Percentiles rank a stretch among this genome's conserved stretches.
Conservation (phyloP, 2,797 vertebrate species). For the Urocyon cinereoargenteus region DNA sequence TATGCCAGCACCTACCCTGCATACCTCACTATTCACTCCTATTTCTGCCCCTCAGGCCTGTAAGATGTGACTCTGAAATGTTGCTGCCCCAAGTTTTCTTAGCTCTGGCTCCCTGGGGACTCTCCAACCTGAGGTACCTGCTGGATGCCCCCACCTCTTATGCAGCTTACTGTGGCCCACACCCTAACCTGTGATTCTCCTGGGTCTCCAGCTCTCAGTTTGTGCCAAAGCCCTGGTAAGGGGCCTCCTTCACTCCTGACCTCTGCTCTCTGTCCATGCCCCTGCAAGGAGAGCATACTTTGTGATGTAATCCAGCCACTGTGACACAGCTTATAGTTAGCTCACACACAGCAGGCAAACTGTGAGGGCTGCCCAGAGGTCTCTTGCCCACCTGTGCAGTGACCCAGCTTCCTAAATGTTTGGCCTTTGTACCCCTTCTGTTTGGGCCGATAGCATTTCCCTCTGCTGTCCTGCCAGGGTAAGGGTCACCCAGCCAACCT, state of each 20-base stretch:
- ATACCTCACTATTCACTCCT: not conserved
- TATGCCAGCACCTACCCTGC: rapidly evolving
- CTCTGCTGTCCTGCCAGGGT: not conserved
- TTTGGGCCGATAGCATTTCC: not conserved
- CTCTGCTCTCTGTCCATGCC: not conserved
- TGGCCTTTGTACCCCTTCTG: not conserved
- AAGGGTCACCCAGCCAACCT: not conserved
- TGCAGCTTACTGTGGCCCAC: not conserved
- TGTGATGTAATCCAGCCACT: constrained; percentile 72
- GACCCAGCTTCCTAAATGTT: not conserved
- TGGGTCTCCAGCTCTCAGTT: not conserved
- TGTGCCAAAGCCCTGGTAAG: not conserved
- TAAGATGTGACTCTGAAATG: not conserved
- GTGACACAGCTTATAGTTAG: not conserved
- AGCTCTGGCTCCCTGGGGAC: not conserved
- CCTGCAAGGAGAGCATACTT: not conserved
- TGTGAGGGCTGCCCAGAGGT: rapidly evolving
- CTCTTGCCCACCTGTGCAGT: too few relatives aligned
- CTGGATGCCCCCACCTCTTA: not conserved
- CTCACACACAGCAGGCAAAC: not conserved
- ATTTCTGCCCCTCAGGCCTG: not conserved
- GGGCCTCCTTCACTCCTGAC: not conserved
- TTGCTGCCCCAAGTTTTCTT: not conserved
- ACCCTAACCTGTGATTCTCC: not conserved
- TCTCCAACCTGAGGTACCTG: not conserved